Evolutionary conservation across 2,113 vertebrate genomes (phyloP).

Genomic region (Synchiropus splendidus): DNA sequence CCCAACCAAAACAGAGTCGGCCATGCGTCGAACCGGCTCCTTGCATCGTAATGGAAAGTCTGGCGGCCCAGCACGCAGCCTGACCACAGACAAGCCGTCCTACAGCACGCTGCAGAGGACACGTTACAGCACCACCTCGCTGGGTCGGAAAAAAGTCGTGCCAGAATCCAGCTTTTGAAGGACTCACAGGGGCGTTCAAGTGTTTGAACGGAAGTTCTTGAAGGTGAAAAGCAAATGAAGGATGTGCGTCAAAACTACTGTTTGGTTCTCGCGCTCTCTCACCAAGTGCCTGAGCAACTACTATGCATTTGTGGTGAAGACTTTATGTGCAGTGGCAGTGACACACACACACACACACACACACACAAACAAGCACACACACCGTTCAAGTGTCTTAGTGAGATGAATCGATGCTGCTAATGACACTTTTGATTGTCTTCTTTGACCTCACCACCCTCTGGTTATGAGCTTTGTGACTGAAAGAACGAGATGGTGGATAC

Average conservation of each 20-base stretch:
- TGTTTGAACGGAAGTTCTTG: constrained; percentile 39
- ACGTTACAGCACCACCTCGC: constrained; percentile 65
- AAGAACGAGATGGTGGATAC: no score
- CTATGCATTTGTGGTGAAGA: constrained; percentile 48
- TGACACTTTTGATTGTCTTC: no score
- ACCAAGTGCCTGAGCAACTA: constrained; percentile 55
- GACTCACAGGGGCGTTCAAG: neutral
- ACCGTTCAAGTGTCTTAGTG: no score
- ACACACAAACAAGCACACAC: no score
- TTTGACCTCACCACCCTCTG: no score
- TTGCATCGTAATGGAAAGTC: constrained; percentile 60
- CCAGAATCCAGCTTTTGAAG: constrained; percentile 87
- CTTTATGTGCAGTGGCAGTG: no score
- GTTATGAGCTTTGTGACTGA: no score
- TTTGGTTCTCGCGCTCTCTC: no score
- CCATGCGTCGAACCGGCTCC: constrained; percentile 58
- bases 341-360: no score
- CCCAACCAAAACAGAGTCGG: constrained; percentile 58
- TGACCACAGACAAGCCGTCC: constrained; percentile 39
- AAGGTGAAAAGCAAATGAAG: no score
- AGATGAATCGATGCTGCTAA: no score
- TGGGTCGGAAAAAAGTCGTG: constrained; percentile 66
- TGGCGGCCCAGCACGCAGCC: constrained; percentile 17
- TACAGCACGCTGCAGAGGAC: constrained; percentile 60
- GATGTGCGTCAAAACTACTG: no score